A percentile compares a stretch with the other conserved stretches of the same genome.
Conservation (phyloP, 2,888 invertebrate genomes). For the Conops quadrifasciatus region DNA sequence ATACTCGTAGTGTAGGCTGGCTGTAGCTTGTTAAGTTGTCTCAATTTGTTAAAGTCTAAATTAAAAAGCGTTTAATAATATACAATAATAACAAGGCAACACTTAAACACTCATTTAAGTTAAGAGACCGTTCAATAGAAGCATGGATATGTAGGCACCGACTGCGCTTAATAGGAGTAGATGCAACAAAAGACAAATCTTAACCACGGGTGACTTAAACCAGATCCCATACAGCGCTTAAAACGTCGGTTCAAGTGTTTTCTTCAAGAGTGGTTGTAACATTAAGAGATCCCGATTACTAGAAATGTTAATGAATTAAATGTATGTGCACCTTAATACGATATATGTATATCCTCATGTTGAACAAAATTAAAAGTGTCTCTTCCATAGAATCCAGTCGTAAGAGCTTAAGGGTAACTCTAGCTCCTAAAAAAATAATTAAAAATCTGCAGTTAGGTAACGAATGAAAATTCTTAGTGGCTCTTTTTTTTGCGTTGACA, state of each 20-base stretch:
- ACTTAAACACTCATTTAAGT: conserved; percentile 14
- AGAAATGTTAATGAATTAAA: conserved; percentile 11
- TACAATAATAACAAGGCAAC: background rate
- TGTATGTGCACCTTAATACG: no score
- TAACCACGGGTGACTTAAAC: no score
- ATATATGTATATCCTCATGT: no score
- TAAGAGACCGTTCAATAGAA: background rate
- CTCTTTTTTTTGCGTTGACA: conserved; percentile 44
- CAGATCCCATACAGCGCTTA: no score
- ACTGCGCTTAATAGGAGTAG: no score
- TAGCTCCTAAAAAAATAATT: no score
- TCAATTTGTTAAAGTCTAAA: background rate
- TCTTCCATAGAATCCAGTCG: background rate
- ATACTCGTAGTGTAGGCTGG: background rate
- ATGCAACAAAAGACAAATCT: no score
- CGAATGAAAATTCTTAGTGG: conserved; percentile 39
- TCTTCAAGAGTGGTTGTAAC: no score
- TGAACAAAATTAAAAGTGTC: conserved; percentile 5
- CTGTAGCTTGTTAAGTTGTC: conserved; percentile 5
- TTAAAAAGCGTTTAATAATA: background rate
- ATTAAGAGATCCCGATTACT: background rate
- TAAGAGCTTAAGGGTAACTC: background rate
- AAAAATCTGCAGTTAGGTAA: no score
- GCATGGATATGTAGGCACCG: background rate
- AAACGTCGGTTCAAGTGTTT: no score